Evolutionary conservation across 2,888 invertebrate genomes (phyloP), one percentile per base, ranked within the genome.

Genomic region (Agrochola litura): DNA sequence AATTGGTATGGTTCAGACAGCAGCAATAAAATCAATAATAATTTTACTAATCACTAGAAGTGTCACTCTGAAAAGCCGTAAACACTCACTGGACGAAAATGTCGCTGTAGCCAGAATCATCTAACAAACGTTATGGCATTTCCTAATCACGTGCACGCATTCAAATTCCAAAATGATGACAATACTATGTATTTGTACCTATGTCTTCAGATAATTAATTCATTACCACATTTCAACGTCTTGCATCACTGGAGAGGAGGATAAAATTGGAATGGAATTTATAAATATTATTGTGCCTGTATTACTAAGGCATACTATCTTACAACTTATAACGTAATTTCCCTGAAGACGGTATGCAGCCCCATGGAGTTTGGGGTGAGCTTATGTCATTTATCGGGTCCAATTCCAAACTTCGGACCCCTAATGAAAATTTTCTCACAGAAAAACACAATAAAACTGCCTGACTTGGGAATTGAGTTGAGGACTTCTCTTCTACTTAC

Each of bases 131-230:
- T 65, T 69, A 60, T 65, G 41, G 30, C 16, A 69, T 67, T 70
- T 70, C 46, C 54, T 82, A 30, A 77, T 73, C 49, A 77, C 30
- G 12, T n/a, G 25, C 19, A 52, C 46, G 66, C 49, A 77, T 77
- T 73, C 25, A 63, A 70, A 70, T 70, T 60, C 54, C 54, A 12
- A 60, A 66, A 77, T 56, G n/a, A 67, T 73, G 49, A 73, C 56
- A 54, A 49, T 6, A n/a, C 14, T 46, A 54, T 19, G 6, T 49
- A 49, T 69, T 49, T 37, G n/a, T 19, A 54, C 9, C 54, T 54
- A 22, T 54, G 41, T 19, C n/a, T 66, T 22, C 46, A 0, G 14
- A 19, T 46, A 65, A 14, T 68, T 12, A 19, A 56, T 30, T 30
- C 0, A 30, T 30, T 5, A 8, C 8, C 8, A 22, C 19, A 66